Conservation (phyloP, 2,888 invertebrate species). For the Dichetophora obliterata region DNA sequence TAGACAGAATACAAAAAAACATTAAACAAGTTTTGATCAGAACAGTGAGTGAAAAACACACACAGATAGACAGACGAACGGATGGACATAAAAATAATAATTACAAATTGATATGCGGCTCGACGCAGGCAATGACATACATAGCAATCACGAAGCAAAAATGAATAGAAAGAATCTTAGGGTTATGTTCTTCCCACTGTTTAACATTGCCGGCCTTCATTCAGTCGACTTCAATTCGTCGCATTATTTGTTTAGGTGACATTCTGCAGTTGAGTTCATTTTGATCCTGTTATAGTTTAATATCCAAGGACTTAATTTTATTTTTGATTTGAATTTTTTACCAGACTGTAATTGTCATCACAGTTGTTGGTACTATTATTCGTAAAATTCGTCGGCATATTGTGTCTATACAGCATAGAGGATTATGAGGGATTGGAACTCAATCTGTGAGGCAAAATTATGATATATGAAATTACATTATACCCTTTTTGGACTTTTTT, state of each 20-base stretch:
- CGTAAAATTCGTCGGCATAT: background rate
- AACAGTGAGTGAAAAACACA: background rate
- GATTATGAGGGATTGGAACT: no score
- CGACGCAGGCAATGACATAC: background rate
- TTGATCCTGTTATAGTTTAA: slow-evolving; percentile 39
- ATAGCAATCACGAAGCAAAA: background rate
- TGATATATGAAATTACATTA: no score
- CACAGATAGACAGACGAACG: background rate
- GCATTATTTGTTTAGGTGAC: slow-evolving; percentile 39
- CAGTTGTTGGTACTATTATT: no score
- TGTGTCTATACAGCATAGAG: background rate
- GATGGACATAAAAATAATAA: background rate
- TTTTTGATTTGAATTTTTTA: slow-evolving; percentile 5
- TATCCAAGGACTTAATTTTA: slow-evolving; percentile 19
- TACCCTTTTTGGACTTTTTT: no score
- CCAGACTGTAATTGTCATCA: no score
- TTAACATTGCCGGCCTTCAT: background rate
- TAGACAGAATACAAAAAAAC: background rate
- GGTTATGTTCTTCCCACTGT: background rate
- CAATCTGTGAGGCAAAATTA: no score
- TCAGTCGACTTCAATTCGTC: background rate
- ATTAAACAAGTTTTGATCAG: background rate
- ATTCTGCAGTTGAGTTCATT: slow-evolving; percentile 21
- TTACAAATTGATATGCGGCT: slow-evolving; percentile 15
- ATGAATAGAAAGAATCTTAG: background rate